phyloP scores from a whole-genome alignment of 1,140 invertebrate species.

The Bombus pascuorum region DNA sequence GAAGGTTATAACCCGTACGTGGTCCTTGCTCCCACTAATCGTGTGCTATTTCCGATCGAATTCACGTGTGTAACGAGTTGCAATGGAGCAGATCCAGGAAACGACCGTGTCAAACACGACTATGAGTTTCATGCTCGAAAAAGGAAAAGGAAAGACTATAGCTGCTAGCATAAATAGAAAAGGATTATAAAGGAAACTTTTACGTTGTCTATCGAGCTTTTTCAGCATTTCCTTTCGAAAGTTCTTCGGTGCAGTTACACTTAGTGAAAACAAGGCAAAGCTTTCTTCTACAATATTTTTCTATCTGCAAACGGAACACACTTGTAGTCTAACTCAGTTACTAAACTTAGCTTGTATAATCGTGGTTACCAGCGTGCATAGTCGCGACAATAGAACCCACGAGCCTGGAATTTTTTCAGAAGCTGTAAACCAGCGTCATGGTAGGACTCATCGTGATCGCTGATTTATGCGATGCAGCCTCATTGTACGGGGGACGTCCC shows the following conservation, averaged over 20 bases:
- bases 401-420: background rate
- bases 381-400: slow-evolving; percentile 10
- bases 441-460: slow-evolving; percentile 17
- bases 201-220: too few relatives aligned
- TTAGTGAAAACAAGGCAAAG: too few relatives aligned
- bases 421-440: slow-evolving; percentile 7
- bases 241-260: too few relatives aligned
- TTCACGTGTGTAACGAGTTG: slow-evolving; percentile 26
- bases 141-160: too few relatives aligned
- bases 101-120: background rate
- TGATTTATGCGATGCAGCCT: slow-evolving; percentile 56
- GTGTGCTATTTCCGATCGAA: slow-evolving; percentile 35
- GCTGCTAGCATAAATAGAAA: rapidly evolving
- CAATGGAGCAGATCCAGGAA: background rate
- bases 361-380: background rate
- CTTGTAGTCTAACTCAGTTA: too few relatives aligned
- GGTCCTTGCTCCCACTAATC: slow-evolving; percentile 33
- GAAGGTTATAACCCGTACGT: background rate
- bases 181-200: too few relatives aligned
- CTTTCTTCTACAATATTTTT: too few relatives aligned
- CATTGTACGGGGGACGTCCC: slow-evolving; percentile 57
- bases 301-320: too few relatives aligned
- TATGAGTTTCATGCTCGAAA: background rate
- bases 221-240: too few relatives aligned
- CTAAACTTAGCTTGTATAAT: background rate